Base-by-base conservation (phyloP, 2,113 vertebrate genomes). In the Poecilia latipinna region DNA sequence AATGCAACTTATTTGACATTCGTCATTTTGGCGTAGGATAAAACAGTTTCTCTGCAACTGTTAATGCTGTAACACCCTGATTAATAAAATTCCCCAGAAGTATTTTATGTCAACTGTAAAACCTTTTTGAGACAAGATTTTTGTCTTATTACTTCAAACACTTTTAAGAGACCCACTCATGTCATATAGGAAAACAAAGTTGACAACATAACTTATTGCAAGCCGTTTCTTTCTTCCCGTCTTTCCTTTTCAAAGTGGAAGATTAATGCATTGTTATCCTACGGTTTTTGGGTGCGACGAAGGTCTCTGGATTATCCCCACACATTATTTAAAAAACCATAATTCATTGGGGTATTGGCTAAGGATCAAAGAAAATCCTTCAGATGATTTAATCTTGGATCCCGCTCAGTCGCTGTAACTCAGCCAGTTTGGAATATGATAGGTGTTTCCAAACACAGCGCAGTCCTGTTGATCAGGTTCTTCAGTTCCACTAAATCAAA, bases 341-440 rank as follows among this genome's bases (percentile, higher is more conserved):
- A 37, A 24, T 60, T 72, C 8, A 77, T 62, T 62, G 11, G 11
- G 37, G 72, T 62, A 44, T 1, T 69, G 81, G 64, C 71, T 70
- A 3, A 11, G 1, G 39, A 69, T 78, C 8, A 83, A 68, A 75
- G 69, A 31, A 48, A 48, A 4, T 5, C 31, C 1, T 72, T 13
- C 13, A 65, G n/a, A 81, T 70, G 1, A 83, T 66, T 71, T 48
- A 13, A 57, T 79, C 75, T 68, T 64, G 65, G 68, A 73, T 70
- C 48, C 7, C 33, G 70, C 26, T 71, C 51, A 74, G 13, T 6
- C 65, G 33, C 3, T 70, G 79, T 70, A 78, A 79, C 72, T 57
- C 37, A 42, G 80, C 65, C 77, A 69, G 70, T 11, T 61, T 65
- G 72, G 54, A 65, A 72, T 80, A 73, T 42, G 75, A 54, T 60